Evolutionary conservation across 2,113 vertebrate genomes (phyloP), one percentile per base, ranked within the genome.

Genomic region (Pelecanus crispus): DNA sequence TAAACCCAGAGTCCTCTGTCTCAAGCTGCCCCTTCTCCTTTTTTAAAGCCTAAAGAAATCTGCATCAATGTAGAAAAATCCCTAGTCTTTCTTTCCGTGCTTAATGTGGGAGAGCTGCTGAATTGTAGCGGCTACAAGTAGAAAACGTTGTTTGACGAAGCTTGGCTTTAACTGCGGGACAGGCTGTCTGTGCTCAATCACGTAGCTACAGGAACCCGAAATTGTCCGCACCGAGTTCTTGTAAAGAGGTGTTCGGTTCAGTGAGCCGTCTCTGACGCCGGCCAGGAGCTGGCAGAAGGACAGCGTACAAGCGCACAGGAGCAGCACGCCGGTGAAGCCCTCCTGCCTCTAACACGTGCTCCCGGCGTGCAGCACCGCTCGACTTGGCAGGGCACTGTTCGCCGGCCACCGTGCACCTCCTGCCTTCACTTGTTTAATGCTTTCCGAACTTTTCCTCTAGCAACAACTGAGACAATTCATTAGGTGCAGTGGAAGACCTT

Each of bases 181-280:
- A 16, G 38, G 26, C 45, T 26, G 2, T 3, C 4, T 14, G 6
- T 4, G 4, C 32, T 5, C 29, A 29, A 6, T 26, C n/a, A 3
- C 3, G 3, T 21, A 34, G 31, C 19, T 20, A 17, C 10, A 19
- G 31, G 62, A 19, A 2, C 5, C 13, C 4, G 32, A 13, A 11
- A 2, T 8, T 13, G 32, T 40, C 32, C 9, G 0, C 26, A 1
- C 6, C 2, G 38, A 14, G 45, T 14, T 31, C 4, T 5, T 1
- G 24, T 4, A 2, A 42, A 13, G 86, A 55, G 47, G n/a, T 10
- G 42, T 7, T 34, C 4, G 3, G 49, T 9, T 28, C 14, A 5
- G 18, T 19, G 26, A 6, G 38, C 19, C 10, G 40, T 24, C 56
- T 38, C 7, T 31, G 49, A 17, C 29, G 2, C 2, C 7, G 29